Base-by-base conservation (phyloP, 2,888 invertebrate genomes). In the Philonicus albiceps region DNA sequence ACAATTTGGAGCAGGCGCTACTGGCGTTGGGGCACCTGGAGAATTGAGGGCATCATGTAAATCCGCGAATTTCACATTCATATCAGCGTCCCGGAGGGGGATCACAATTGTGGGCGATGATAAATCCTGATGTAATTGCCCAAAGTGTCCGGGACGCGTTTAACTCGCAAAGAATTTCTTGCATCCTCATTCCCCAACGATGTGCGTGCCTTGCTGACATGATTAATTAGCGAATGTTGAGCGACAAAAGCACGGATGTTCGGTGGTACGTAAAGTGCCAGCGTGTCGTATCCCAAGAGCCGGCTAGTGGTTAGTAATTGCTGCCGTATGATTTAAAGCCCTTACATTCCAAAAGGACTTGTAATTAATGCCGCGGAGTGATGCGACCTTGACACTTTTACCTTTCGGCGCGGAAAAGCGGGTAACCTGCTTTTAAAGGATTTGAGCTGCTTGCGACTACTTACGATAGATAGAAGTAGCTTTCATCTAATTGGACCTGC, bases 21-120 rank as follows among this genome's bases (percentile, higher is more conserved):
- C n/a, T 49, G 49, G 49, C 4, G 49, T 49, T 49, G 49, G n/a
- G n/a, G 49, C 49, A 49, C n/a, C 49, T 49, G 49, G 49, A n/a
- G 7, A n/a, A 49, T n/a, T 3, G 5, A n/a, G n/a, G n/a, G 49
- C 19, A 7, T 49, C 16, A 19, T 49, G 73, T 75, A 75, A 75
- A 75, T 75, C n/a, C 31, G 75, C 19, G 75, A 34, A 34, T 75
- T 75, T 75, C 19, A 75, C 31, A 75, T 75, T 75, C 73, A 73
- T 73, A 73, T 73, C 74, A n/a, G 31, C 34, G 30, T 16, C 8
- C 31, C 74, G 31, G 3, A n/a, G n/a, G 31, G 34, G n/a, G 34
- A 34, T 13, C 13, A 7, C n/a, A 37, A 16, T 19, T 75, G 43
- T 11, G 49, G 43, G 43, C 49, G 43, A 27, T 78, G 78, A 78